A percentile compares a stretch with the other conserved stretches of the same genome.
These are phyloP conservation scores for Coturnix japonica DNA, from an alignment of 2,113 vertebrate species.

Conservation along the genomic window DNA sequence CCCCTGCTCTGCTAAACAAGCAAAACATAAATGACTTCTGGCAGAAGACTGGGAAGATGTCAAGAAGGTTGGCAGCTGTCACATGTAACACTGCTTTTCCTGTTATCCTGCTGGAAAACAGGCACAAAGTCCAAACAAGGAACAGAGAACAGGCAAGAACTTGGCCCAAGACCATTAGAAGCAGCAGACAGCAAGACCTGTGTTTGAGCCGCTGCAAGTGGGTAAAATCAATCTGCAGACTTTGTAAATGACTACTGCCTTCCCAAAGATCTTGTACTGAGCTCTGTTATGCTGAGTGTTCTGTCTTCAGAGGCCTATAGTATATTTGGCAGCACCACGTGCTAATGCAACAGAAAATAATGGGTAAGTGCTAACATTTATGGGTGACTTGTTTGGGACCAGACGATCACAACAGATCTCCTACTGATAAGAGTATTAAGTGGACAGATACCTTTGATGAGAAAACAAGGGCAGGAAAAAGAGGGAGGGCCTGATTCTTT, in stretches of 20 bases:
- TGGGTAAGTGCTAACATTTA: neutral
- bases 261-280: neutral
- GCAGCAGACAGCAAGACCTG: neutral
- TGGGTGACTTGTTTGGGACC: neutral
- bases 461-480: neutral
- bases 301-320: neutral
- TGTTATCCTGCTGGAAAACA: neutral
- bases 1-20: neutral
- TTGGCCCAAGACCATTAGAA: neutral
- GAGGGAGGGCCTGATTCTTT: neutral
- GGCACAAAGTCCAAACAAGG: neutral
- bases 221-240: neutral
- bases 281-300: neutral
- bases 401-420: neutral
- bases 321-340: neutral
- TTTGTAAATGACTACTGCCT: neutral
- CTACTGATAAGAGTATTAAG: neutral
- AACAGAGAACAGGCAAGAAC: fast-evolving
- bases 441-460: neutral
- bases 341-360: neutral
- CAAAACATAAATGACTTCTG: neutral
- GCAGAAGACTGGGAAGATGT: neutral
- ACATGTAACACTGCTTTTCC: neutral
- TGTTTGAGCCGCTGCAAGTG: fast-evolving
- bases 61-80: fast-evolving